A percentile compares a stretch with the other conserved stretches of the same genome.
These are phyloP conservation scores for Eueremaeus valkanovi DNA, from an alignment of 2,888 invertebrate genomes.

Conservation along the genomic window DNA sequence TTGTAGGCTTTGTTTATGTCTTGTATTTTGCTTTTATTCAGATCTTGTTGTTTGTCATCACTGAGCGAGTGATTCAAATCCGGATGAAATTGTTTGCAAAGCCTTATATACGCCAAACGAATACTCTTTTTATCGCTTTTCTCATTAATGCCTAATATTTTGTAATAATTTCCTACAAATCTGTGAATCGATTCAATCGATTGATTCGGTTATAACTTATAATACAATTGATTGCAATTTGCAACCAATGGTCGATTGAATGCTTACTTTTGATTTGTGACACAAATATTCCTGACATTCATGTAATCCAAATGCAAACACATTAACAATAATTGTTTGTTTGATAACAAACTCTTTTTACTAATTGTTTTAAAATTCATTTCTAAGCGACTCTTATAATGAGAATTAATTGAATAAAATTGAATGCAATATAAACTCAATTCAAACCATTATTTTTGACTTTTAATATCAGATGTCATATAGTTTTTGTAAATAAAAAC, in stretches of 20 bases:
- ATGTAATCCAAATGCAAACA: not conserved
- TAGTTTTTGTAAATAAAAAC: too few relatives aligned
- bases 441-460: not conserved
- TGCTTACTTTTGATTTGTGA: not conserved
- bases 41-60: not conserved
- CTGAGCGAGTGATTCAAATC: not conserved
- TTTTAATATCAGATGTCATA: not conserved
- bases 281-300: not conserved
- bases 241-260: not conserved
- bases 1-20: constrained; percentile 40
- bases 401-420: not conserved
- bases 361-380: not conserved
- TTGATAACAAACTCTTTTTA: not conserved
- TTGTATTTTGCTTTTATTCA: constrained; percentile 24
- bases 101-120: not conserved
- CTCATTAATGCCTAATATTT: not conserved
- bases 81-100: constrained; percentile 20
- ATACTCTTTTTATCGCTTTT: constrained; percentile 1
- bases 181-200: not conserved
- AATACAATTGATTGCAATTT: not conserved
- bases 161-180: constrained; percentile 22
- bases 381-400: not conserved
- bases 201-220: too few relatives aligned
- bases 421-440: not conserved
- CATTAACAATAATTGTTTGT: not conserved